Evolutionary conservation across 2,888 invertebrate genomes (phyloP).

Genomic region (Archaeoteleia sp.): DNA sequence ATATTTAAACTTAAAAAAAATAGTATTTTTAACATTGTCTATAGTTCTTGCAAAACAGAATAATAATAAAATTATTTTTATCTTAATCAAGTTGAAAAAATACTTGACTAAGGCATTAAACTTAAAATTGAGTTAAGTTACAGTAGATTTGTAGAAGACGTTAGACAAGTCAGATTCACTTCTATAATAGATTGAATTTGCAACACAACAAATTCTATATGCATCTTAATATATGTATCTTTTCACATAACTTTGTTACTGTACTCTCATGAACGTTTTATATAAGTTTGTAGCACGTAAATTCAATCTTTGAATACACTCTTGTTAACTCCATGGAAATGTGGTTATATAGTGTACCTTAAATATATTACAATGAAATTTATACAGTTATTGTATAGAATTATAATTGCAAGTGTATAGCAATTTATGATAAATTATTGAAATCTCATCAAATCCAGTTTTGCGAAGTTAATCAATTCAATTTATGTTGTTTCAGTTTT

Average conservation of each 20-base stretch:
- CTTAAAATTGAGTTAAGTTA: too few relatives aligned
- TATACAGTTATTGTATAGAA: not conserved
- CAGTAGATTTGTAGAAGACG: too few relatives aligned
- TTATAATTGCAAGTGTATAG: conserved; percentile 9
- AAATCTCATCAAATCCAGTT: too few relatives aligned
- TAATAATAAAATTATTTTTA: too few relatives aligned
- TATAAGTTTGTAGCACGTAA: conserved; percentile 8
- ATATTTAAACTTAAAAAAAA: conserved; percentile 15
- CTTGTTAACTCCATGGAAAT: conserved; percentile 1
- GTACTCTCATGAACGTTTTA: conserved; percentile 34
- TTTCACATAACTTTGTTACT: conserved; percentile 29
- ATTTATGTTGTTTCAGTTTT: conserved; percentile 59
- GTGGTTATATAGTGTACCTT: conserved; percentile 10
- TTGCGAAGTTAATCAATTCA: not conserved
- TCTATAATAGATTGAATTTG: conserved; percentile 9
- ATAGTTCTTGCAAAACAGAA: too few relatives aligned
- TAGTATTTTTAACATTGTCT: too few relatives aligned
- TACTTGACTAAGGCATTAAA: too few relatives aligned
- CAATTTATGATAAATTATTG: not conserved
- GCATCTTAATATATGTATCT: not conserved
- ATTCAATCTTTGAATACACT: conserved; percentile 7
- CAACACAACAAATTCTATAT: conserved; percentile 8
- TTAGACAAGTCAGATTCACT: too few relatives aligned
- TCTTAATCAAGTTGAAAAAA: too few relatives aligned
- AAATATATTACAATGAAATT: conserved; percentile 12